Conservation (phyloP, 1,140 invertebrate genomes). For the Euschistus heros region DNA sequence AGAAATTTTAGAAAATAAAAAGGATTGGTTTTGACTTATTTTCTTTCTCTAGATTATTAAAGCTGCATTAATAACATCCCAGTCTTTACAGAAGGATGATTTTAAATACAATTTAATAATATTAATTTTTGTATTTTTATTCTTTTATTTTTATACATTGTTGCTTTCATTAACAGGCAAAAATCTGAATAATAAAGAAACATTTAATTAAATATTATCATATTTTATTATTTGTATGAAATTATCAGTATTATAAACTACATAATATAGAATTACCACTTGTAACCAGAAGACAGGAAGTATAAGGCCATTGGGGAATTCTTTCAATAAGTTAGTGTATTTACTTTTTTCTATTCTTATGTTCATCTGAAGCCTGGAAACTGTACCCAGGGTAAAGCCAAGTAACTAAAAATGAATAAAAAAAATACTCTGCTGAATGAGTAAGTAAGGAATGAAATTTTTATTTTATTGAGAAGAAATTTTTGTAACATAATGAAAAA, state of each 20-base stretch:
- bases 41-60: no score
- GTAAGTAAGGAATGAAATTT: no score
- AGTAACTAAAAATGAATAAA: conserved; percentile 27
- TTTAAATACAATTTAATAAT: neutral
- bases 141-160: neutral
- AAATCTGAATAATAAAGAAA: neutral
- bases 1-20: no score
- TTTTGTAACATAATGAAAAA: no score
- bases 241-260: neutral
- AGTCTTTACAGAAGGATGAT: no score
- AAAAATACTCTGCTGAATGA: neutral
- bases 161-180: neutral
- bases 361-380: conserved; percentile 31
- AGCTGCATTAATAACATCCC: no score
- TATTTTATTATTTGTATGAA: neutral
- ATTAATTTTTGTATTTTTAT: neutral
- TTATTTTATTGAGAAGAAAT: no score
- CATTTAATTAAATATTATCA: neutral
- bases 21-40: no score
- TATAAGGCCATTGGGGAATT: conserved; percentile 27
- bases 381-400: conserved; percentile 30
- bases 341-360: conserved; percentile 29
- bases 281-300: conserved; percentile 31
- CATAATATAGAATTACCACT: conserved; percentile 27
- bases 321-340: conserved; percentile 21